These are phyloP conservation scores for Sula dactylatra DNA, from an alignment of 2,113 vertebrate genomes.

Conservation along the genomic window DNA sequence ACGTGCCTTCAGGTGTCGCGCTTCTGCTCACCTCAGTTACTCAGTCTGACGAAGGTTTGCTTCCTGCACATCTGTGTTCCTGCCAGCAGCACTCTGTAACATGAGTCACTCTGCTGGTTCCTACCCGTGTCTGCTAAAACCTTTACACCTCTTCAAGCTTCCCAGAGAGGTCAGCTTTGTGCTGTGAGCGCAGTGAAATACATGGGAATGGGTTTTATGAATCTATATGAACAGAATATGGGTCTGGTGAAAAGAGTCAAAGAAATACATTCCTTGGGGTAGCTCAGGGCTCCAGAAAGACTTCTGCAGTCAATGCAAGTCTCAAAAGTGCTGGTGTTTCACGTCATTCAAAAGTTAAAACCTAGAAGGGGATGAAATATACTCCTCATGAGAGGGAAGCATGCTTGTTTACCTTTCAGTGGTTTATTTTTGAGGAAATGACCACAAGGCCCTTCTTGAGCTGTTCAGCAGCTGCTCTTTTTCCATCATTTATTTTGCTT, in stretches of 20 bases:
- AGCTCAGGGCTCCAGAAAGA: not conserved
- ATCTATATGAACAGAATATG: too few species aligned
- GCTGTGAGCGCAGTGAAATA: not conserved
- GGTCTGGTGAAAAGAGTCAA: not conserved
- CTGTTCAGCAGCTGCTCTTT: conserved; percentile 24
- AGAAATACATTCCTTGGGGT: not conserved
- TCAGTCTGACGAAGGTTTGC: not conserved
- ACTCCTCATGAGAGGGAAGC: not conserved
- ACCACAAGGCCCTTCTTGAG: not conserved
- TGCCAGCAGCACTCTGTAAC: not conserved
- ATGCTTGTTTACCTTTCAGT: not conserved
- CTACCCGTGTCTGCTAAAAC: not conserved
- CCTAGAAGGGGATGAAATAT: not conserved
- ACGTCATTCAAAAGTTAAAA: not conserved
- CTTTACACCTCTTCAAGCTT: not conserved
- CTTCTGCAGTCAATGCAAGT: not conserved
- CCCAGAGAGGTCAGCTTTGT: not conserved
- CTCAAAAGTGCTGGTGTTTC: not conserved
- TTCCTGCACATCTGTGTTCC: not conserved
- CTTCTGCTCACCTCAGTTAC: conserved; percentile 22
- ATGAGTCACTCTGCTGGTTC: not conserved
- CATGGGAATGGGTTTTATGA: not conserved
- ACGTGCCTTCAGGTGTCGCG: not conserved
- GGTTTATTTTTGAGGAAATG: conserved; percentile 51
- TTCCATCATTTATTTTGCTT: conserved; percentile 33